Percentiles rank a stretch among this genome's conserved stretches.
Conservation (phyloP, 1,140 invertebrate species). For the Pararge aegeria region DNA sequence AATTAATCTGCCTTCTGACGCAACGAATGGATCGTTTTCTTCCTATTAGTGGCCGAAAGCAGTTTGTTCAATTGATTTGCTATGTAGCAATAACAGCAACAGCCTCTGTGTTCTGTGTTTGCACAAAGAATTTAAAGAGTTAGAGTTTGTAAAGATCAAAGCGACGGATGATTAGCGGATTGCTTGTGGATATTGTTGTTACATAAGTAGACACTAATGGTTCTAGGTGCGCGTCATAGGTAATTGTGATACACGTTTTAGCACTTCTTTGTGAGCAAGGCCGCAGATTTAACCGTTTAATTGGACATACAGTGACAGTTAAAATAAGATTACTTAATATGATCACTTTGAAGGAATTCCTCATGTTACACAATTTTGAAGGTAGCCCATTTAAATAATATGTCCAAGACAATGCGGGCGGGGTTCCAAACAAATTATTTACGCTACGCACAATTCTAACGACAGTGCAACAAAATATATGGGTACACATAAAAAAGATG, state of each 20-base stretch:
- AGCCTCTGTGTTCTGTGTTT: conserved; percentile 49
- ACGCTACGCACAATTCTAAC: conserved; percentile 52
- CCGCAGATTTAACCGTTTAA: conserved; percentile 23
- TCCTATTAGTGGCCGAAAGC: conserved; percentile 65
- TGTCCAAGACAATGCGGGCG: conserved; percentile 56
- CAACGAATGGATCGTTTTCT: conserved; percentile 62
- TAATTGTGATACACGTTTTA: conserved; percentile 63
- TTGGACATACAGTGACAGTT: conserved; percentile 5
- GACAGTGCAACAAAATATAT: conserved; percentile 47
- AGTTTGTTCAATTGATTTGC: conserved; percentile 71
- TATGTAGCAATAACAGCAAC: conserved; percentile 62
- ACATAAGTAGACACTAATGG: conserved; percentile 60
- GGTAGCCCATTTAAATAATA: conserved; percentile 65
- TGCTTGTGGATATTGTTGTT: conserved; percentile 55
- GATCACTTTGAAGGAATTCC: conserved; percentile 51
- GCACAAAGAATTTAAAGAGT: conserved; percentile 64
- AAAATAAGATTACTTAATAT: conserved; percentile 37
- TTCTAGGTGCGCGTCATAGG: conserved; percentile 36
- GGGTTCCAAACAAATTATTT: conserved; percentile 67
- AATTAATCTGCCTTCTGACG: conserved; percentile 70
- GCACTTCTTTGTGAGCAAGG: conserved; percentile 41
- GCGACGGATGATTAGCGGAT: conserved; percentile 60
- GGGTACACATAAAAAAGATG: conserved; percentile 55
- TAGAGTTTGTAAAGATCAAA: conserved; percentile 69
- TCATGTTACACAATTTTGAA: conserved; percentile 62